Percentiles rank a stretch among this genome's conserved stretches.
Conservation (phyloP, 2,797 vertebrate genomes). For the Masticophis lateralis region DNA sequence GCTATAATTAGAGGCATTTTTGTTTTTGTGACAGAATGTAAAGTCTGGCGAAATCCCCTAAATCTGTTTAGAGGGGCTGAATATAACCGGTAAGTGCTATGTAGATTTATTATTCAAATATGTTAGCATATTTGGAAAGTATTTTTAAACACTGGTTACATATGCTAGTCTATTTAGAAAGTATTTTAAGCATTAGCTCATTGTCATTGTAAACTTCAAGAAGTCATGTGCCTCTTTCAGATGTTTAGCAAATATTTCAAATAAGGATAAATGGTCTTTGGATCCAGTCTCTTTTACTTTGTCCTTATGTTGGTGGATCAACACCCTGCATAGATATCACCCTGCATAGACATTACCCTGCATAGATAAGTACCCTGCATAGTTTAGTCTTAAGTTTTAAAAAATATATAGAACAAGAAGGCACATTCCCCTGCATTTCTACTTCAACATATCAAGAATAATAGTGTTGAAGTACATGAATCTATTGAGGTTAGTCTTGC, state of each 20-base stretch:
- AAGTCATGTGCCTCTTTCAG: not conserved
- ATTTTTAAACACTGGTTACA: not conserved
- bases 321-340: too few relatives aligned
- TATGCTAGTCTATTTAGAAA: not conserved
- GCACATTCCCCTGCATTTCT: not conserved
- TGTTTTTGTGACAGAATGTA: conserved; percentile 86
- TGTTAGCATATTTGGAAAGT: not conserved
- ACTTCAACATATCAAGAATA: not conserved
- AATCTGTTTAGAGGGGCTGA: conserved; percentile 97
- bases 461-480: not conserved
- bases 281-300: not conserved
- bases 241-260: not conserved
- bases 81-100: conserved; percentile 91
- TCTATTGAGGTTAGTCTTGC: not conserved
- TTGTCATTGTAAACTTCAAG: not conserved
- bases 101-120: not conserved
- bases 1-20: conserved; percentile 52
- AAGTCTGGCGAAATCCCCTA: conserved; percentile 98
- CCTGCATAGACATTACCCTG: not conserved
- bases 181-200: not conserved
- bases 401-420: not conserved
- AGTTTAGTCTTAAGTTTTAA: not conserved
- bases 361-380: not conserved
- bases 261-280: not conserved
- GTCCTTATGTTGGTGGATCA: not conserved